Conservation (phyloP, 2,888 invertebrate genomes). For the Rhaphigaster nebulosa region DNA sequence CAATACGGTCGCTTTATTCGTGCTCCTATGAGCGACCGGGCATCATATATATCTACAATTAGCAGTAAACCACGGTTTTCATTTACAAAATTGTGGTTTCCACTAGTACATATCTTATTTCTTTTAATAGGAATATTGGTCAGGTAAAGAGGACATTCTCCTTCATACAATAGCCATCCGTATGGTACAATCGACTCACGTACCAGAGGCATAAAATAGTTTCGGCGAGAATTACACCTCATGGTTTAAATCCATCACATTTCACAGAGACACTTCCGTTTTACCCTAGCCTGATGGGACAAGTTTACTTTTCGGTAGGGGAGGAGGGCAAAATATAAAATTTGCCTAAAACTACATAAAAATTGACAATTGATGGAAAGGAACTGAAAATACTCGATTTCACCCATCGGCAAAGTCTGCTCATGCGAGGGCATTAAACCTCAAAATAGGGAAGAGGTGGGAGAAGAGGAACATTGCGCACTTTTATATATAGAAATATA, state of each 20-base stretch:
- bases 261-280: slow-evolving; percentile 50
- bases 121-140: slow-evolving; percentile 60
- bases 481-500: slow-evolving; percentile 55
- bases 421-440: slow-evolving; percentile 49
- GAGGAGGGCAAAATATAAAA: slow-evolving; percentile 50
- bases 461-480: slow-evolving; percentile 57
- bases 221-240: slow-evolving; percentile 60
- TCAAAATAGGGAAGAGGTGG: slow-evolving; percentile 56
- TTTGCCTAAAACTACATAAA: slow-evolving; percentile 56
- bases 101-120: slow-evolving; percentile 54
- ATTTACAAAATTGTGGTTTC: slow-evolving; percentile 62
- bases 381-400: slow-evolving; percentile 53
- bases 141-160: slow-evolving; percentile 51
- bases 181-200: slow-evolving; percentile 1
- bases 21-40: slow-evolving; percentile 54
- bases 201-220: slow-evolving; percentile 39
- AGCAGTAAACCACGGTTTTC: slow-evolving; percentile 60
- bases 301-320: neutral
- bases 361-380: slow-evolving; percentile 58
- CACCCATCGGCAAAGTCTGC: slow-evolving; percentile 44
- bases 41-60: slow-evolving; percentile 62
- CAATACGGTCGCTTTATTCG: slow-evolving; percentile 61
- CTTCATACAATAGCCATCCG: neutral
- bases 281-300: slow-evolving; percentile 50
- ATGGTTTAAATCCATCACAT: neutral